Evolutionary conservation across 2,888 invertebrate species (phyloP), one percentile per base, ranked within the genome.

Genomic region (Steinernema hermaphroditum): DNA sequence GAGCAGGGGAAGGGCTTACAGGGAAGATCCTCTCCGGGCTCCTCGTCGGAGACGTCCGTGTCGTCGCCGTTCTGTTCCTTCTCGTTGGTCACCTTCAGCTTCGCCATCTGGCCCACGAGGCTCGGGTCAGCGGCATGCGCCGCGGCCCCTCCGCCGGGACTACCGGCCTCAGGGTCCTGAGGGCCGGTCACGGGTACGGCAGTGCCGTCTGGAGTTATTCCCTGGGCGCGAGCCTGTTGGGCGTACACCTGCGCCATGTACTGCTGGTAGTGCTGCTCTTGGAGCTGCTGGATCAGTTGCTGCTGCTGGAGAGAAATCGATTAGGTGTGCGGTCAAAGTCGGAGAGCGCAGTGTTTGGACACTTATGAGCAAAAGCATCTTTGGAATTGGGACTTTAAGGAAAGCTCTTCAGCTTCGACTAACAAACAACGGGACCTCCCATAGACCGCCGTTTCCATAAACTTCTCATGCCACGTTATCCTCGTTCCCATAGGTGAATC

Each of bases 261-360:
- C 86, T 97, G 96, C 87, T 96, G 94, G 87, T 96, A 98, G 88
- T 99, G 98, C 86, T 98, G 96, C 83, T 96, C 96, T 88, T 99
- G 98, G 62, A 99, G 89, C 87, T 97, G 96, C 72, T 92, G 90
- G 74, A 98, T 94, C 32, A 99, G 90, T 50, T 93, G 91, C 0
- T 93, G 94, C 90, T 98, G 98, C 90, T 96, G 92, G 44, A 86
- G 85, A 71, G 71, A 46, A 73, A 43, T 49, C 8, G 1, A 29
- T 0, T 32, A 27, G 24, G 43, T 72, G 72, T n/a, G n/a, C n/a
- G n/a, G n/a, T n/a, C n/a, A n/a, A n/a, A n/a, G n/a, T n/a, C n/a
- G n/a, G n/a, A n/a, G n/a, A n/a, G n/a, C n/a, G n/a, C n/a, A n/a
- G n/a, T n/a, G n/a, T n/a, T n/a, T n/a, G n/a, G n/a, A n/a, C n/a